phyloP scores from a whole-genome alignment of 2,888 invertebrate species.

The Linhomoeus sp. region DNA sequence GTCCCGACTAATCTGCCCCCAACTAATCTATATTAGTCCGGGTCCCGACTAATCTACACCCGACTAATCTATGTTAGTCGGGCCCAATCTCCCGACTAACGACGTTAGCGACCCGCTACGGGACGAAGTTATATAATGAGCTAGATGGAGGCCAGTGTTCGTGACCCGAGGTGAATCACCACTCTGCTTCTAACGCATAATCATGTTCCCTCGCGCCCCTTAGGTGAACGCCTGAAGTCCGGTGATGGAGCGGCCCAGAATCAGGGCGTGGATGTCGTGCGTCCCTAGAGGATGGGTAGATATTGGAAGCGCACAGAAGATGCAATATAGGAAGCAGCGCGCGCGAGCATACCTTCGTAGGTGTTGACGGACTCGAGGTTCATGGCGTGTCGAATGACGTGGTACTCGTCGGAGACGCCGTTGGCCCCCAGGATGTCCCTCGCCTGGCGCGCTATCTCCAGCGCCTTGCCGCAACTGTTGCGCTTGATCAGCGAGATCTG shows the following conservation, averaged over 20 bases:
- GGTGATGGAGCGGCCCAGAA: slow-evolving; percentile 82
- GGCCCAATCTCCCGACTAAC: no score
- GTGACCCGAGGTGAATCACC: no score
- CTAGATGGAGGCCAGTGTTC: no score
- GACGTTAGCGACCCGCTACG: no score
- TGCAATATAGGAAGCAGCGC: slow-evolving; percentile 77
- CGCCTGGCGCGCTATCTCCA: slow-evolving; percentile 65
- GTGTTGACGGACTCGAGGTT: slow-evolving; percentile 95
- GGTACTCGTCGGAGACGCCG: slow-evolving; percentile 92
- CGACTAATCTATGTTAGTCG: no score
- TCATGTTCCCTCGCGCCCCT: no score
- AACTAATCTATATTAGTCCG: no score
- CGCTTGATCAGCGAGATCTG: slow-evolving; percentile 89
- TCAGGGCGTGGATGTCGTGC: slow-evolving; percentile 82
- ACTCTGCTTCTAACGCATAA: no score
- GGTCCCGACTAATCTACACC: no score
- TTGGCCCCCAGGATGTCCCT: slow-evolving; percentile 94
- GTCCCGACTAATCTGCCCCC: no score
- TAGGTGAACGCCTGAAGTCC: slow-evolving; percentile 60
- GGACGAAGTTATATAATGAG: no score
- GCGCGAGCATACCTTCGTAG: slow-evolving; percentile 68
- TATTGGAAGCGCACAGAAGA: neutral
- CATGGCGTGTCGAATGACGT: slow-evolving; percentile 82
- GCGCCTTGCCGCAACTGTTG: slow-evolving; percentile 78
- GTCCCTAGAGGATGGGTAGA: slow-evolving; percentile 56